Percentiles rank a stretch among this genome's conserved stretches.
phyloP scores from a whole-genome alignment of 2,113 vertebrate species.

The Halcyon senegalensis region DNA sequence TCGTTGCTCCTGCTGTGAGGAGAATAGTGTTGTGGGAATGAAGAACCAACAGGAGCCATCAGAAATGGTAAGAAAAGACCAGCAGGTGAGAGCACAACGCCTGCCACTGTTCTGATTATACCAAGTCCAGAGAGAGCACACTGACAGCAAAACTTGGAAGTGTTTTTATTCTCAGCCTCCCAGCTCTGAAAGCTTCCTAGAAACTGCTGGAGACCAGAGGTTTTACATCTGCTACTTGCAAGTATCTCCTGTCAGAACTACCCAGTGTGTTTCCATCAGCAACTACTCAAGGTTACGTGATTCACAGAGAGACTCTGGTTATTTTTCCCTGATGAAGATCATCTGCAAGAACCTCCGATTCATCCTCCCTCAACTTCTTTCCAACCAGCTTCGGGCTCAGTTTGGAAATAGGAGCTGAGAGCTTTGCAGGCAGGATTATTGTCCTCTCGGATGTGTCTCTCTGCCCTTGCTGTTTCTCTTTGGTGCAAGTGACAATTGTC shows the following conservation, averaged over 20 bases:
- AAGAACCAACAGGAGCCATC: neutral
- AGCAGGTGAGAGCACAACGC: neutral
- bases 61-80: neutral
- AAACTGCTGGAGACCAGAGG: neutral
- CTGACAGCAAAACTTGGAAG: neutral
- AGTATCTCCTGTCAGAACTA: neutral
- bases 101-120: accelerated
- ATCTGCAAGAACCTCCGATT: neutral
- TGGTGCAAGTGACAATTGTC: neutral
- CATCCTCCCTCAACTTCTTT: neutral
- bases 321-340: neutral
- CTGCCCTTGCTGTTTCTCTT: neutral
- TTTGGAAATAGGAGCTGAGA: neutral
- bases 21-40: neutral
- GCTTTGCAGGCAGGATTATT: neutral
- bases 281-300: neutral
- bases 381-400: neutral
- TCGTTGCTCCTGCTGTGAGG: accelerated
- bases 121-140: neutral
- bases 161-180: neutral
- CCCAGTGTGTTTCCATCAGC: neutral
- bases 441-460: accelerated
- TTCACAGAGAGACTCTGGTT: neutral
- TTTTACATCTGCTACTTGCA: neutral
- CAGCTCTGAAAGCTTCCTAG: neutral